Evolutionary conservation across 2,113 vertebrate species (phyloP).

Genomic region (Phasianus colchicus): DNA sequence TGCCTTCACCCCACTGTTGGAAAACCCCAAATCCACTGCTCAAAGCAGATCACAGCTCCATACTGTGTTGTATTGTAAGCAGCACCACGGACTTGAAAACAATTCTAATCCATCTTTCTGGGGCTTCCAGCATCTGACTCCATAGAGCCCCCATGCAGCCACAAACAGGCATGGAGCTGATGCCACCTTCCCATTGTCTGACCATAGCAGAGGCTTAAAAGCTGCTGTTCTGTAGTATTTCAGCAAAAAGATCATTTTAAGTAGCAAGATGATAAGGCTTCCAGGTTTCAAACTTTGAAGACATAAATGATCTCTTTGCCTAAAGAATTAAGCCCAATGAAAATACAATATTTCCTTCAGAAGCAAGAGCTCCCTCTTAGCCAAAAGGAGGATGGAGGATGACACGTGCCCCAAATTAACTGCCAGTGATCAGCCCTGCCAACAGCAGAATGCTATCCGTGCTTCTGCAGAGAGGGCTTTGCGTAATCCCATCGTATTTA

Average conservation of each 20-base stretch:
- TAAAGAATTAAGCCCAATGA: constrained; percentile 13
- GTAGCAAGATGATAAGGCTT: constrained; percentile 14
- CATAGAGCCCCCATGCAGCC: neutral
- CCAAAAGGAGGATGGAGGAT: neutral
- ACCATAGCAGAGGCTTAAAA: constrained; percentile 13
- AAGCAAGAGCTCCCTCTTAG: neutral
- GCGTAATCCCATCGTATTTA: neutral
- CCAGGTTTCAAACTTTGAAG: constrained; percentile 33
- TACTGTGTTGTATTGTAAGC: neutral
- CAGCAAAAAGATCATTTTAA: constrained; percentile 9
- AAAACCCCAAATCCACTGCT: neutral
- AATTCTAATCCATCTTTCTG: neutral
- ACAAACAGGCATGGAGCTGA: neutral
- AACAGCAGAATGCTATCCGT: neutral
- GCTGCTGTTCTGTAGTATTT: neutral
- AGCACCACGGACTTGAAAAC: neutral
- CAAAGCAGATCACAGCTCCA: neutral
- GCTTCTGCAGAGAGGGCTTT: neutral
- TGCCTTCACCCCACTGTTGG: neutral
- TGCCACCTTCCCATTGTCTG: constrained; percentile 12
- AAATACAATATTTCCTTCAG: constrained; percentile 9
- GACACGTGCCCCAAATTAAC: neutral
- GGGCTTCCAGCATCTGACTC: neutral
- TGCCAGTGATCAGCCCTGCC: neutral
- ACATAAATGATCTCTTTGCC: constrained; percentile 30